Conservation (phyloP, 2,113 vertebrate genomes). For the Planiliza haematocheilus region DNA sequence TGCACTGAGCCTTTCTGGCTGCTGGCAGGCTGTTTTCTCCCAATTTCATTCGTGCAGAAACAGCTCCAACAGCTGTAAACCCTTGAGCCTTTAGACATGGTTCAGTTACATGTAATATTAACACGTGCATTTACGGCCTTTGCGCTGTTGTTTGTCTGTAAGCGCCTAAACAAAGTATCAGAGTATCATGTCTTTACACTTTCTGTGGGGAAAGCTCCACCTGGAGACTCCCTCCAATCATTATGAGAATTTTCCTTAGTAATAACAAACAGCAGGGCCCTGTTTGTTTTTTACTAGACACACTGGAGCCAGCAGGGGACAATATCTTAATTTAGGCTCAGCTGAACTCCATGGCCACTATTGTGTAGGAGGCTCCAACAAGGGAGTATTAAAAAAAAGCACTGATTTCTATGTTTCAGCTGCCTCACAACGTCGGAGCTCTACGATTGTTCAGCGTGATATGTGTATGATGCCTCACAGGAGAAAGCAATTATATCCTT, state of each 20-base stretch:
- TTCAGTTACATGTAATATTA: background rate
- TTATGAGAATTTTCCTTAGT: constrained; percentile 22
- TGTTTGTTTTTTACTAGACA: constrained; percentile 64
- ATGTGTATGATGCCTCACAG: constrained; percentile 35
- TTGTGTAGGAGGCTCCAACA: constrained; percentile 47
- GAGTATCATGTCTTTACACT: background rate
- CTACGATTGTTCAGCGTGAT: constrained; percentile 16
- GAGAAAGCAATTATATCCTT: constrained; percentile 14
- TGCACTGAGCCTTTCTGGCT: background rate
- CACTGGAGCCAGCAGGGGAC: constrained; percentile 54
- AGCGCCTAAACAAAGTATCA: background rate
- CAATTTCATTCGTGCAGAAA: background rate
- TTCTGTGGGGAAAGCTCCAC: background rate
- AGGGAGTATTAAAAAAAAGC: constrained; percentile 43
- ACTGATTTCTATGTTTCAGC: constrained; percentile 42
- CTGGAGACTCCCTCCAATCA: constrained; percentile 12
- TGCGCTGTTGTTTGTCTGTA: constrained; percentile 14
- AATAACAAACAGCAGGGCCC: constrained; percentile 34
- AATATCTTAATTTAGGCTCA: constrained; percentile 51
- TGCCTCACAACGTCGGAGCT: constrained; percentile 4
- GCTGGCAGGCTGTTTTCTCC: background rate
- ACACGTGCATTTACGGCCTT: background rate
- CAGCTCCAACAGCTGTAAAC: background rate
- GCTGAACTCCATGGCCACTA: constrained; percentile 34
- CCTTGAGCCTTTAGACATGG: background rate